These are phyloP conservation scores for Clarias batrachus DNA, from an alignment of 2,113 vertebrate genomes.

Conservation along the genomic window DNA sequence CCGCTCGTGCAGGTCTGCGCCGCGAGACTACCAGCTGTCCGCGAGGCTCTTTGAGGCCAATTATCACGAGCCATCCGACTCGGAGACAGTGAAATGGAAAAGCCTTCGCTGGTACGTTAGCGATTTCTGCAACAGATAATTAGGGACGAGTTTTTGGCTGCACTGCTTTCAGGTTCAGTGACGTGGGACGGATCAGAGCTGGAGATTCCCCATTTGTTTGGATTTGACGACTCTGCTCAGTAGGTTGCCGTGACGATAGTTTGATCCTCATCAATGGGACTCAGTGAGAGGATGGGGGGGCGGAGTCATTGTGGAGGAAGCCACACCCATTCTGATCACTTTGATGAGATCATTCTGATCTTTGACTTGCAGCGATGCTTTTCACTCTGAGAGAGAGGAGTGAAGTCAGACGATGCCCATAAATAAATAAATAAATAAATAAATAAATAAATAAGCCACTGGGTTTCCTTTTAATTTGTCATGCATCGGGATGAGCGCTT, in stretches of 20 bases:
- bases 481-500: no score
- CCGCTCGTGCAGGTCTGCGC: neutral
- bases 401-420: neutral
- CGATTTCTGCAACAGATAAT: neutral
- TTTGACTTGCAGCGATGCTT: neutral
- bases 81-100: neutral
- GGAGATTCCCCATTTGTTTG: neutral
- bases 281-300: neutral
- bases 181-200: neutral
- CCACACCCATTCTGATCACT: neutral
- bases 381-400: neutral
- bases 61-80: neutral
- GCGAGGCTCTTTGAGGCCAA: neutral
- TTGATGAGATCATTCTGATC: neutral
- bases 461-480: neutral
- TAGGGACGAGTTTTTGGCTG: neutral
- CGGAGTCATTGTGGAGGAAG: neutral
- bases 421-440: neutral
- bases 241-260: neutral
- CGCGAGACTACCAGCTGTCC: neutral
- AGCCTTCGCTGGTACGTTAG: neutral
- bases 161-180: neutral
- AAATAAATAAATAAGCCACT: neutral
- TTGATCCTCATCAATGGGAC: neutral
- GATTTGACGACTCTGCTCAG: neutral